Evolutionary conservation across 35 echinoderm and acorn worm species (phyloP), one percentile per base, ranked within the genome.

Genomic region (Chiridota heheva): DNA sequence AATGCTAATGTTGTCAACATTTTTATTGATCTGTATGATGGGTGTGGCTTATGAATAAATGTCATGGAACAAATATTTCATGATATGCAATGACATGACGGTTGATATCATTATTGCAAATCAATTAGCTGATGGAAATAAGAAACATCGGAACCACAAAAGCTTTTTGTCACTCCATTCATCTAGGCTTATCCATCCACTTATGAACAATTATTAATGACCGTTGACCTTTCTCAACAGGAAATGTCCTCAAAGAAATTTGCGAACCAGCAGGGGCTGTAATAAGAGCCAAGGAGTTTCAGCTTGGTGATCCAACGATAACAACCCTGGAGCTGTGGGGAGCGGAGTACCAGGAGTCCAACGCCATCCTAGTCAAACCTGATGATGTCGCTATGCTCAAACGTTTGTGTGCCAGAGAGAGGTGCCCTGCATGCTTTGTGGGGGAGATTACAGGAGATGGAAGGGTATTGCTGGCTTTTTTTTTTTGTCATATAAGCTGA

Each of bases 291-390:
- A 98, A 98, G 22, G 95, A 91, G 36, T 98, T 98, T 42, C 90
- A 92, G 44, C 81, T 98, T 16, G 95, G 95, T 29, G 95, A 98
- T 66, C 95, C 95, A 42, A 98, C 95, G 56, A 86, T 98, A 43
- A 98, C 86, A n/a, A 98, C 95, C 13, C 72, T 98, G 67, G 95
- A 98, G 82, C 66, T 98, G 17, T 98, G 95, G 95, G 95, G 95
- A 28, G 95, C 95, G 22, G 95, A 98, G 75, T 98, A 98, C 75
- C 95, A 98, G 49, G 95, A 98, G 80, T 85, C 72, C 45, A 98
- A 98, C 57, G 95, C 95, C 56, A 82, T 98, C 40, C 80, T 98
- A 25, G 76, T 98, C 4, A 70, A 79, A 70, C 77, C 82, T 25
- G 61, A 66, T 17, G 89, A 91, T 60, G 80, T 36, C 13, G 58